Base-by-base conservation (phyloP, 2,888 invertebrate genomes). In the Eilema depressum region DNA sequence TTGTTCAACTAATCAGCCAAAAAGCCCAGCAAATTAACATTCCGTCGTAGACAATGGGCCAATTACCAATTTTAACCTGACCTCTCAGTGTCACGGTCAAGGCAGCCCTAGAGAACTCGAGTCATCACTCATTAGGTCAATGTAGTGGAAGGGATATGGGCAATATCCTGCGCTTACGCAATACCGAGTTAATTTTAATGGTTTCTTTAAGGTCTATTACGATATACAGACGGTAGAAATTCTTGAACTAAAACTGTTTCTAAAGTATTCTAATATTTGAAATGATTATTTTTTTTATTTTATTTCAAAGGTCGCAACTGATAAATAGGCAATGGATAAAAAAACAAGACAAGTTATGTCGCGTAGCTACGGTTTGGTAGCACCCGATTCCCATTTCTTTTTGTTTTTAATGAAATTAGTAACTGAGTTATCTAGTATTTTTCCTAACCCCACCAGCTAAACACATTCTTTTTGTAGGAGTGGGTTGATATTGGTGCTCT, bases 131-230 rank as follows among this genome's bases (percentile, higher is more conserved):
- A 79, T 81, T 76, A 76, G 79, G 78, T 75, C 80, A 72, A 77
- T 66, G 71, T 73, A 75, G 70, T 76, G 81, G 14, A 80, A 81
- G 80, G 81, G 81, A 81, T 81, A 76, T 82, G 77, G 77, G 65
- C 73, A 77, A 80, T 82, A 76, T 81, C 80, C 80, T 81, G 79
- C 26, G 56, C 60, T 81, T 77, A 69, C 75, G 80, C 65, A 73
- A 79, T 62, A 23, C 53, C n/a, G 10, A 14, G 63, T 63, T 79
- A 81, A 79, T 80, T 80, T 73, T 73, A 77, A 80, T 79, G 79
- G 71, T 64, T 60, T 67, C 69, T 78, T 76, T 63, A 26, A 41
- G 26, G 26, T 25, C 26, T 63, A 10, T 8, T 25, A 11, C 25
- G 23, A 37, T 12, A 37, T 63, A 63, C 17, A 20, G 20, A 41